Percentiles rank a stretch among this genome's conserved stretches.
These are phyloP conservation scores for Calypte anna DNA, from an alignment of 2,113 vertebrate species.

Conservation along the genomic window DNA sequence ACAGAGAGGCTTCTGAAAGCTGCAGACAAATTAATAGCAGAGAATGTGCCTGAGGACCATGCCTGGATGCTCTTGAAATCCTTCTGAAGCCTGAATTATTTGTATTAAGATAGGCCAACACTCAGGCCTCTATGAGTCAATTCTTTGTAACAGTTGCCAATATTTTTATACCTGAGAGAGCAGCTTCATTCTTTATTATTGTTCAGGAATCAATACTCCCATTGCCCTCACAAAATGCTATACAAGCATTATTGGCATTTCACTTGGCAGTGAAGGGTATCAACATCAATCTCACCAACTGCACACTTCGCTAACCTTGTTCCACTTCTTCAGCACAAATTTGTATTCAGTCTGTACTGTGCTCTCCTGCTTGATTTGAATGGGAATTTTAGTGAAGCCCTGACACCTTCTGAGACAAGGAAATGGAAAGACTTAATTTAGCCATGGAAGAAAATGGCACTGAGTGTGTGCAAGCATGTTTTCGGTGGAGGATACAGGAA, in stretches of 20 bases:
- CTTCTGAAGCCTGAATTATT: constrained; percentile 82
- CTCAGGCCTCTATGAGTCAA: constrained; percentile 79
- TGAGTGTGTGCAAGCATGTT: background rate
- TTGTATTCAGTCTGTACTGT: constrained; percentile 69
- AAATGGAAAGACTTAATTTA: constrained; percentile 53
- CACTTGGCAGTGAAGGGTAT: constrained; percentile 88
- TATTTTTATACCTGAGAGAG: constrained; percentile 89
- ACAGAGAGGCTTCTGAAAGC: constrained; percentile 70
- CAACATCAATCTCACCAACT: constrained; percentile 85
- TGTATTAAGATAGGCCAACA: constrained; percentile 83
- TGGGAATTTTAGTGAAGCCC: constrained; percentile 50
- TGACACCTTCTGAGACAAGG: constrained; percentile 18
- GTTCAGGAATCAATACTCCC: constrained; percentile 87
- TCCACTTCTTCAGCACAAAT: constrained; percentile 61
- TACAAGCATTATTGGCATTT: constrained; percentile 92
- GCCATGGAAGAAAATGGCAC: background rate
- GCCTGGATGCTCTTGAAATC: constrained; percentile 79
- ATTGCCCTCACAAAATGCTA: constrained; percentile 91
- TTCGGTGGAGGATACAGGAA: background rate
- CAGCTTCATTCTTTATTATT: constrained; percentile 89
- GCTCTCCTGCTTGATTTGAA: constrained; percentile 58
- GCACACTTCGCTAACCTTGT: constrained; percentile 78
- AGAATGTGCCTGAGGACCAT: constrained; percentile 69
- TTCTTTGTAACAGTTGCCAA: constrained; percentile 88
- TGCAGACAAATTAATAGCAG: constrained; percentile 78